Evolutionary conservation across 2,888 invertebrate species (phyloP).

Genomic region (Crepidodera aurea): DNA sequence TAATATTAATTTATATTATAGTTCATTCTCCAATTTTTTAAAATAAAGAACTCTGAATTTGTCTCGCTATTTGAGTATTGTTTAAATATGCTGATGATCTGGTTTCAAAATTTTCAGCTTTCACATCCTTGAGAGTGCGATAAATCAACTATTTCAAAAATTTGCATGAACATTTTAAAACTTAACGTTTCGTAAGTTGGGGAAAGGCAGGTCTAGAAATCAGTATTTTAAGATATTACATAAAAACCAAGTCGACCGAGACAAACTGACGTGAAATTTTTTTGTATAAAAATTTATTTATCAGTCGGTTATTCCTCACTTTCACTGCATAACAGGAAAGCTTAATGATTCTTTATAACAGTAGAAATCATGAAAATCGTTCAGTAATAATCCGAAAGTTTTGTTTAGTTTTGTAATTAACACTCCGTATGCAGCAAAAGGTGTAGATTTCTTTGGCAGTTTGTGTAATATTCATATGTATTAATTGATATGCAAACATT

Average conservation of each 20-base stretch:
- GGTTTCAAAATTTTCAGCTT: conserved; percentile 15
- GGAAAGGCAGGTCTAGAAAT: conserved; percentile 24
- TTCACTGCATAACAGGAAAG: conserved; percentile 31
- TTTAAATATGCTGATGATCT: no score
- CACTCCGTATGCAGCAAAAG: not conserved
- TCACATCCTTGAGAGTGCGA: conserved; percentile 9
- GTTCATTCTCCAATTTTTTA: no score
- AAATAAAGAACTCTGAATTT: no score
- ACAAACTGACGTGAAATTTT: conserved; percentile 24
- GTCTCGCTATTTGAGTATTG: no score
- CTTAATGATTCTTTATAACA: not conserved
- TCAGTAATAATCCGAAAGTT: conserved; percentile 9
- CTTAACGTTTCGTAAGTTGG: conserved; percentile 21
- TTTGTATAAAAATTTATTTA: conserved; percentile 31
- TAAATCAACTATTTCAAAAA: conserved; percentile 18
- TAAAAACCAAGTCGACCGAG: conserved; percentile 34
- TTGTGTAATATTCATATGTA: no score
- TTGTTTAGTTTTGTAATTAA: conserved; percentile 6
- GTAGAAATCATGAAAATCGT: conserved; percentile 9
- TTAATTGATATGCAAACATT: no score
- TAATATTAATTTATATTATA: no score
- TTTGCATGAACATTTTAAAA: conserved; percentile 17
- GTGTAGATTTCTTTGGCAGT: no score
- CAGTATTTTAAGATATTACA: conserved; percentile 21
- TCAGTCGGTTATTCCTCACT: conserved; percentile 19